Evolutionary conservation across 2,113 vertebrate species (phyloP).

Genomic region (Limanda limanda): DNA sequence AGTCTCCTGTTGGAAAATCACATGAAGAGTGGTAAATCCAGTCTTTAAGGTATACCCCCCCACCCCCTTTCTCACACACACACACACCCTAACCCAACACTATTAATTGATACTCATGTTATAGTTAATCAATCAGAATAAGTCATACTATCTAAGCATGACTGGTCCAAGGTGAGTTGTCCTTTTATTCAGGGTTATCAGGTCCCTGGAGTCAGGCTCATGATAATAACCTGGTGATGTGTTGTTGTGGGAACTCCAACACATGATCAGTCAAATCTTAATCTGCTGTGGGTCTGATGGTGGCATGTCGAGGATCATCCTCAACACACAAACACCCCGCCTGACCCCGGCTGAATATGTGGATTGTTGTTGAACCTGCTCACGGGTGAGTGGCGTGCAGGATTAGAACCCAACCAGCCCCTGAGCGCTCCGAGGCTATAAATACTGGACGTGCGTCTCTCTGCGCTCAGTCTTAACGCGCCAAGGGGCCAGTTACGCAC

Average conservation of each 20-base stretch:
- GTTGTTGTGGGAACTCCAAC: neutral
- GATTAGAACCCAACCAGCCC: conserved; percentile 60
- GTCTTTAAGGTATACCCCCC: conserved; percentile 2
- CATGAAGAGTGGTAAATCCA: conserved; percentile 24
- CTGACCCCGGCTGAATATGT: conserved; percentile 54
- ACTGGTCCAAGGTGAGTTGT: neutral
- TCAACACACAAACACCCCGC: conserved; percentile 20
- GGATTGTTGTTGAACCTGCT: conserved; percentile 46
- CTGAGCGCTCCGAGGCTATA: conserved; percentile 65
- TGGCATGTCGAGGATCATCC: conserved; percentile 53
- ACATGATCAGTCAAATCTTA: conserved; percentile 50
- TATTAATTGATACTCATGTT: neutral
- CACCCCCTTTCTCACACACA: neutral
- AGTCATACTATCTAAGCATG: neutral
- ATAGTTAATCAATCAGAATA: neutral
- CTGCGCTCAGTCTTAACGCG: conserved; percentile 46
- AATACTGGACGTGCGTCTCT: conserved; percentile 52
- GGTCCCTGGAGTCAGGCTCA: neutral
- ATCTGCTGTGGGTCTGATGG: conserved; percentile 32
- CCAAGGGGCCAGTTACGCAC: neutral
- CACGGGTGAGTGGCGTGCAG: conserved; percentile 28
- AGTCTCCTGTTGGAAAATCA: conserved; percentile 46
- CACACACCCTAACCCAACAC: neutral
- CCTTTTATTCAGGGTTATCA: neutral
- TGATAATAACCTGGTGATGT: neutral